Evolutionary conservation across 2,113 vertebrate genomes (phyloP).

Genomic region (Stigmatopora nigra): DNA sequence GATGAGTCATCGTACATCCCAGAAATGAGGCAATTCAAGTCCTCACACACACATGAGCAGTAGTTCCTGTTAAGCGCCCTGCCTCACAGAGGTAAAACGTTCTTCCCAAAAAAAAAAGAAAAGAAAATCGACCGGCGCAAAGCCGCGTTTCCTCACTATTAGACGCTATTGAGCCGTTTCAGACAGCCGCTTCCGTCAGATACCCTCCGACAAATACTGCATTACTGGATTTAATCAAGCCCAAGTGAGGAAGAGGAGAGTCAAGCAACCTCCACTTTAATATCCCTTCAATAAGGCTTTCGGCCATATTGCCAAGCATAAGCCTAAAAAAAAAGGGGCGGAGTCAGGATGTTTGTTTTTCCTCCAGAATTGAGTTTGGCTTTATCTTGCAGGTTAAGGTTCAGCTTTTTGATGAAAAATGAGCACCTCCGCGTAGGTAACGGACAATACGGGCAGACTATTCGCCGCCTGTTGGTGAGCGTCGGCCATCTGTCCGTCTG

Average conservation of each 20-base stretch:
- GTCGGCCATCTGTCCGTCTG: constrained; percentile 27
- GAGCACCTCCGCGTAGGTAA: not conserved
- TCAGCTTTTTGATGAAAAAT: not conserved
- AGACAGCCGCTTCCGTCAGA: constrained; percentile 12
- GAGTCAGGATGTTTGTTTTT: constrained; percentile 11
- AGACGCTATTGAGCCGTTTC: constrained; percentile 13
- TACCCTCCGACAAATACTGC: not conserved
- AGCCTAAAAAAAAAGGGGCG: constrained; percentile 12
- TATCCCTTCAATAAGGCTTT: constrained; percentile 19
- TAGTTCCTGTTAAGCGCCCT: constrained; percentile 16
- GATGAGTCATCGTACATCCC: constrained; percentile 62
- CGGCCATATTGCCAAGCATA: constrained; percentile 15
- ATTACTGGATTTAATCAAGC: constrained; percentile 20
- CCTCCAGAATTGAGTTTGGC: not conserved
- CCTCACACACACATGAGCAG: constrained; percentile 15
- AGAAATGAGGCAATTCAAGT: constrained; percentile 38
- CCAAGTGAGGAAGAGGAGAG: constrained; percentile 1
- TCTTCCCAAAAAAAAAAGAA: constrained; percentile 17
- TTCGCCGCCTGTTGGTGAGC: constrained; percentile 16
- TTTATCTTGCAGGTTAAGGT: not conserved
- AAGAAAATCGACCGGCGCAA: constrained; percentile 12
- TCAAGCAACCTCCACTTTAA: not conserved
- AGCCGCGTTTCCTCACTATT: constrained; percentile 24
- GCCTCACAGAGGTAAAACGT: constrained; percentile 31
- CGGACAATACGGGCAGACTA: not conserved